Evolutionary conservation across 2,888 invertebrate species (phyloP), one percentile per base, ranked within the genome.

Genomic region (Ophioninae sp.): DNA sequence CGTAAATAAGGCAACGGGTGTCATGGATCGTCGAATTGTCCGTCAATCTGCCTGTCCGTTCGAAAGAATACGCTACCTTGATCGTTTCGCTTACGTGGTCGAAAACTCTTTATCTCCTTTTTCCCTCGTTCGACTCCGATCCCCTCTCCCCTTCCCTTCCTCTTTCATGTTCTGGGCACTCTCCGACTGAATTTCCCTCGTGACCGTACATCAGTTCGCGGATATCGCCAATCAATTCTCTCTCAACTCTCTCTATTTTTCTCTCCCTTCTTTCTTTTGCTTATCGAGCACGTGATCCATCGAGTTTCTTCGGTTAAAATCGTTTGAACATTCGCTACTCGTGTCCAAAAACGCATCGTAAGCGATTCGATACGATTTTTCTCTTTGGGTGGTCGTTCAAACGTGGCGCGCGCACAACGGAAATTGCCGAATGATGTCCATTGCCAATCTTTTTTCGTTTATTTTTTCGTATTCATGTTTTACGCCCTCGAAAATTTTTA

Each of bases 1-100:
- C 64, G 78, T 76, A 69, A 87, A 87, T 10, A 62, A 8, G 10
- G 23, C 61, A 37, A 30, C 56, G 37, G 86, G 90, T 75, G 81
- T 90, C 91, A 90, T 86, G 90, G 91, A 89, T 89, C 89, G 89
- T 81, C 89, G 88, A 87, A 83, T 88, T 90, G 91, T 91, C 91
- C 89, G 90, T 92, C 92, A 91, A 88, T 91, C 89, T 87, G 87
- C 83, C 88, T 85, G 87, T 88, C 68, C 74, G 56, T 81, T 75
- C 81, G 79, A 82, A 81, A 81, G 83, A 78, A 81, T 81, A 70
- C 75, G 78, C 78, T 57, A 56, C 74, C 78, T 74, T 78, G 81
- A 84, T 88, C 86, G 86, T 89, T 90, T 88, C 86, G 89, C 89
- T 91, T 90, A 90, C 89, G 88, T 83, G 85, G 81, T 82, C 85